phyloP scores from a whole-genome alignment of 2,888 invertebrate species.

The Apamea sordens region DNA sequence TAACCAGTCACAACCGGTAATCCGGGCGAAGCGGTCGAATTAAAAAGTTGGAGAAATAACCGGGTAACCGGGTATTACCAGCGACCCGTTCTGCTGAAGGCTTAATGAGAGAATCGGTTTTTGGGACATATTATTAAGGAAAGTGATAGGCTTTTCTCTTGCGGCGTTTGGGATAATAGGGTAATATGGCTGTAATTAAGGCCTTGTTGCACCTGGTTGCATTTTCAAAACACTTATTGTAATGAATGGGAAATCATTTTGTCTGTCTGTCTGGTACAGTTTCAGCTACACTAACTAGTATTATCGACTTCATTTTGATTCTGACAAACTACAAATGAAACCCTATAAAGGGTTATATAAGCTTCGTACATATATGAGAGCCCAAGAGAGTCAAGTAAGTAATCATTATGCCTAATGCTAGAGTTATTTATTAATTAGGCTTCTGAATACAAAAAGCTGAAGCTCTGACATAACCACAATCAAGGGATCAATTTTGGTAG shows the following conservation, averaged over 20 bases:
- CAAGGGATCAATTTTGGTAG: not conserved
- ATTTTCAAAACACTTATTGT: not conserved
- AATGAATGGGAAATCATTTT: not conserved
- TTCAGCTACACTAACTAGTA: not conserved
- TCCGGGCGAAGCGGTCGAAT: slow-evolving; percentile 70
- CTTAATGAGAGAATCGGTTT: slow-evolving; percentile 66
- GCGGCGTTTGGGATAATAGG: slow-evolving; percentile 14
- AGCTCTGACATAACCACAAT: not conserved
- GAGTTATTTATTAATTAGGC: not conserved
- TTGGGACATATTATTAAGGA: slow-evolving; percentile 42
- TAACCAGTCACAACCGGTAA: slow-evolving; percentile 72
- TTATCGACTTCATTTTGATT: not conserved
- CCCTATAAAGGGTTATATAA: too few relatives aligned
- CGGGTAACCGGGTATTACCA: slow-evolving; percentile 70
- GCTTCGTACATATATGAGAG: not conserved
- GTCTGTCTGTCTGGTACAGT: not conserved
- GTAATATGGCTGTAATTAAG: not conserved
- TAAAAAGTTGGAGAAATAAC: slow-evolving; percentile 77
- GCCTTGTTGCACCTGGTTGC: not conserved
- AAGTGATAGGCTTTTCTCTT: slow-evolving; percentile 10
- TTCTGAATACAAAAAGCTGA: not conserved
- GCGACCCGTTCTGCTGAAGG: slow-evolving; percentile 66
- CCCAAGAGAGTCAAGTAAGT: not conserved
- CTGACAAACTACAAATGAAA: not conserved
- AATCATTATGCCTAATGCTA: not conserved